Base-by-base conservation (phyloP, 2,113 vertebrate species). In the Ctenomys sociabilis region DNA sequence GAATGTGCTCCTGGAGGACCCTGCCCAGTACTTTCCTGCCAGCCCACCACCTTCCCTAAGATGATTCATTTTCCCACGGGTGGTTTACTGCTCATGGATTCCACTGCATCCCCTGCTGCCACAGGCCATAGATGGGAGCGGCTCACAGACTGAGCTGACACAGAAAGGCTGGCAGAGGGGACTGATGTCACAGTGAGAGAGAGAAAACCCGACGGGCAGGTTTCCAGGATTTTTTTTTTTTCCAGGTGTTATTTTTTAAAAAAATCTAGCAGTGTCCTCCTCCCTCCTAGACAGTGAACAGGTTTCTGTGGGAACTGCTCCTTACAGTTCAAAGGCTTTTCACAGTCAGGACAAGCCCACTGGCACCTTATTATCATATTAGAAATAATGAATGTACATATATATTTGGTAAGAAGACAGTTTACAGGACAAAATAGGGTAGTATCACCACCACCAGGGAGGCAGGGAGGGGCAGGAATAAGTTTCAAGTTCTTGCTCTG, bases 171-270 rank as follows among this genome's bases (percentile, higher is more conserved):
- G 82, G 93, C 94, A 96, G 84, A 91, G 80, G 89, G 59, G 35
- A 85, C 70, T 97, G 94, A 97, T 75, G 93, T 97, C 97, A 97
- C 78, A 94, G 72, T 49, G 70, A 90, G 96, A 91, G 72, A 61
- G 43, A 91, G 43, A 78, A 91, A 97, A 97, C 96, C 92, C 80
- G 97, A 95, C 12, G 49, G 52, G 57, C 95, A 85, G 93, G 92
- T 97, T 96, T 3, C 5, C 13, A 91, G 80, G n/a, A 87, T 80
- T 68, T 95, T 97, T 97, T 86, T 91, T 97, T 84, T 88, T 92
- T 63, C n/a, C n/a, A 28, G 73, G 35, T 91, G 43, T 96, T 43
- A 43, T 77, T 26, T 94, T 91, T n/a, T 92, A 83, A 24, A 94
- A 89, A 26, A 90, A 83, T 35, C 88, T 80, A 72, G 89, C 54